Conservation (phyloP, 2,113 vertebrate species). For the Python bivittatus region DNA sequence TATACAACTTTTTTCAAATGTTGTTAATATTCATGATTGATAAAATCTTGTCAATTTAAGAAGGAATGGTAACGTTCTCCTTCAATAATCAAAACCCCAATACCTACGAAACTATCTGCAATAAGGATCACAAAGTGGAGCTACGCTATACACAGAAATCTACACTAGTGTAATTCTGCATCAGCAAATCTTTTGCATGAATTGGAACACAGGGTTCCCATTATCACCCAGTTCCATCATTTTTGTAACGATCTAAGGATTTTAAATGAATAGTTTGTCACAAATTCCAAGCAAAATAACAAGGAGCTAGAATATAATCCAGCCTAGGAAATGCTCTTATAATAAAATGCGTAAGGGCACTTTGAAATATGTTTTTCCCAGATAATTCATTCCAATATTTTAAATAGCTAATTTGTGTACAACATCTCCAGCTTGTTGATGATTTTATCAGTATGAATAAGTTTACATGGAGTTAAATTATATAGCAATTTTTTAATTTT, state of each 20-base stretch:
- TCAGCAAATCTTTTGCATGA: not conserved
- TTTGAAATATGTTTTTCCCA: not conserved
- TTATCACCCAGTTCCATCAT: not conserved
- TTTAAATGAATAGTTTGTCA: not conserved
- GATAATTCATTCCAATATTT: not conserved
- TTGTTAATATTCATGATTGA: not conserved
- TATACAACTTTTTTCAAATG: not conserved
- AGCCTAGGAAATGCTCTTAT: not conserved
- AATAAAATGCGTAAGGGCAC: not conserved
- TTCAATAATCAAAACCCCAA: not conserved
- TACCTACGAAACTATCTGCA: not conserved
- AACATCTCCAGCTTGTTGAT: not conserved
- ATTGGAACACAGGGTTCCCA: not conserved
- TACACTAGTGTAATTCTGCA: not conserved
- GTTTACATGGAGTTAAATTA: not conserved
- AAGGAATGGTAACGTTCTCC: not conserved
- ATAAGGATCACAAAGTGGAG: not conserved
- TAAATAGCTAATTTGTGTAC: not conserved
- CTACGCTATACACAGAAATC: not conserved
- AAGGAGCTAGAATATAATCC: not conserved
- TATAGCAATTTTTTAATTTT: too few relatives aligned
- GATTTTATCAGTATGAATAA: not conserved
- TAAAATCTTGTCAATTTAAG: not conserved
- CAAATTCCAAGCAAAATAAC: too few relatives aligned
- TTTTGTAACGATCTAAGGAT: not conserved